Base-by-base conservation (phyloP, 2,113 vertebrate species). In the Tenrec ecaudatus region DNA sequence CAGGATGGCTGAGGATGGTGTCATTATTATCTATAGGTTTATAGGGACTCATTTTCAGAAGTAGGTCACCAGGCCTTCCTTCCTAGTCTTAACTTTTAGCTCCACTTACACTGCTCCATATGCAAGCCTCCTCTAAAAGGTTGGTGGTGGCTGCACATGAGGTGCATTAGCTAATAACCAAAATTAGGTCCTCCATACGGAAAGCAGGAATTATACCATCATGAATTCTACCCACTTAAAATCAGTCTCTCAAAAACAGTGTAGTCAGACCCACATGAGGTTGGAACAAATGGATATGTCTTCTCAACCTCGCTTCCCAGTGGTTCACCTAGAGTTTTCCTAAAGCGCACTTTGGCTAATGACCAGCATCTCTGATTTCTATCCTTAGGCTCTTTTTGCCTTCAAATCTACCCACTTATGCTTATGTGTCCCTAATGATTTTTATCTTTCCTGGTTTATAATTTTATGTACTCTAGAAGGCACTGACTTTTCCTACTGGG, bases 341-440 rank as follows among this genome's bases (percentile, higher is more conserved):
- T 82, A 20, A 78, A 92, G 6, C 69, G 0, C 4, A n/a, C 80
- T 94, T 53, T 91, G 36, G 78, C 9, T 83, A 38, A 81, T 81
- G 10, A 79, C 23, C 36, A 1, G 88, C 27, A 43, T 25, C 20
- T 66, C 64, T 66, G 64, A 22, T 53, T 27, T 25, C 29, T 2
- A 66, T 66, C 9, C 64, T 7, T 53, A 53, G 4, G 3, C 6
- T 33, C 1, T 20, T 57, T 2, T 57, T 79, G 20, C 4, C 27
- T 29, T n/a, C 68, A 58, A 27, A 64, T 31, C 22, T 75, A 17
- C 76, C 0, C 12, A 58, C 8, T 80, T 64, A 47, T 36, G 77
- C 17, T 80, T 66, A 71, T 64, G 1, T 90, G 4, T 23, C 78
- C 17, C 11, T 47, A 29, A 82, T 57, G 6, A 86, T 47, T 33